These are phyloP conservation scores for Microcebus murinus DNA, from an alignment of 2,113 vertebrate genomes.

Conservation along the genomic window DNA sequence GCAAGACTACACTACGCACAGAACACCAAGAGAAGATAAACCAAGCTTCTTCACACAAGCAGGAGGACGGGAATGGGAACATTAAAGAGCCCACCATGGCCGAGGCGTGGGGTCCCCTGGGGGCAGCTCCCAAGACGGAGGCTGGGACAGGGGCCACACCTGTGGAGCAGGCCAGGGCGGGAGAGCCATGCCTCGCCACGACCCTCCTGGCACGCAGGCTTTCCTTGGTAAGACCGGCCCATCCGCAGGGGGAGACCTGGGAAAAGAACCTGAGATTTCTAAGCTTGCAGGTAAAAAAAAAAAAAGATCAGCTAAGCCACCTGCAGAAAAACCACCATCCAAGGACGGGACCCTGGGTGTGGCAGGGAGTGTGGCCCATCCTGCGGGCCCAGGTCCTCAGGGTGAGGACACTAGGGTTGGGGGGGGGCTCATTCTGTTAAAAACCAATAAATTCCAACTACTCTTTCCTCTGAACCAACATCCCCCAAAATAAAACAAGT, in stretches of 20 bases:
- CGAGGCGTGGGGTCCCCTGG: not conserved
- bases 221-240: not conserved
- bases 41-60: not conserved
- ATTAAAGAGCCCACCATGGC: not conserved
- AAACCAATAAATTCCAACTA: not conserved
- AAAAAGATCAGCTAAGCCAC: not conserved
- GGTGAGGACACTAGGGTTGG: not conserved
- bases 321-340: not conserved
- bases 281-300: not conserved
- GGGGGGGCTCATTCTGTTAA: not conserved
- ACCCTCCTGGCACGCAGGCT: accelerated
- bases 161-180: not conserved
- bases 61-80: accelerated
- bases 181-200: no score
- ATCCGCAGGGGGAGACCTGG: not conserved
- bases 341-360: accelerated
- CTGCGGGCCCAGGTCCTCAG: not conserved
- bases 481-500: not conserved
- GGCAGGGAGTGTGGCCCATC: accelerated
- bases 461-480: not conserved
- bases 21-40: not conserved
- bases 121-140: not conserved
- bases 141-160: not conserved
- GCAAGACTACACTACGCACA: accelerated
- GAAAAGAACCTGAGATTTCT: not conserved